A percentile compares a stretch with the other conserved stretches of the same genome.
phyloP scores from a whole-genome alignment of 2,113 vertebrate genomes.

The Stomatorhinus ivindoensis region DNA sequence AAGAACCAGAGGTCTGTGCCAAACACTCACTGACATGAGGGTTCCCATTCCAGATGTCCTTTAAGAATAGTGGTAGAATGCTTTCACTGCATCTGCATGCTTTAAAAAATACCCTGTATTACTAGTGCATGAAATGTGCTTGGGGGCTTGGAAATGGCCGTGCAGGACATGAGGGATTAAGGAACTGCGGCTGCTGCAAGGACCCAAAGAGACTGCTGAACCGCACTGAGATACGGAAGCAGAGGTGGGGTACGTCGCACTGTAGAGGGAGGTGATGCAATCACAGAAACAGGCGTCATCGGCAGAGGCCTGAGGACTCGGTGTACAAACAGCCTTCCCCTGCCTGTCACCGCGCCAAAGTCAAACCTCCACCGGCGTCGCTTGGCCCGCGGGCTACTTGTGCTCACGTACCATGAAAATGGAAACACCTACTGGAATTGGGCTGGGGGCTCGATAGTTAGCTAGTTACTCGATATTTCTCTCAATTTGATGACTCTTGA shows the following conservation, averaged over 20 bases:
- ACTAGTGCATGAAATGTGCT: slow-evolving; percentile 38
- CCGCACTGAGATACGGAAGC: background rate
- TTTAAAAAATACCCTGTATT: slow-evolving; percentile 66
- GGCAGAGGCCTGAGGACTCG: background rate
- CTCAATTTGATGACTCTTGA: background rate
- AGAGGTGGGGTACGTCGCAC: background rate
- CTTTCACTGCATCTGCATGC: slow-evolving; percentile 46
- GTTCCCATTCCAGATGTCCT: slow-evolving; percentile 23
- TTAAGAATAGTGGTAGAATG: slow-evolving; percentile 42
- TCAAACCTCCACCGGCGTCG: background rate
- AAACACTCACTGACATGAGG: slow-evolving; percentile 20
- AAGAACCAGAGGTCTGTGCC: background rate
- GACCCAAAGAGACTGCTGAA: background rate
- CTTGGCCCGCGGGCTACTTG: background rate
- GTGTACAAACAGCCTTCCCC: background rate
- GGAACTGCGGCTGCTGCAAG: background rate
- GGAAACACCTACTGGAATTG: background rate
- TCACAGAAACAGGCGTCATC: background rate
- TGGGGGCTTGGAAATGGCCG: background rate
- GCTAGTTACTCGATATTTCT: background rate
- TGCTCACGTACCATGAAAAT: slow-evolving; percentile 21
- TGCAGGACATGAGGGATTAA: background rate
- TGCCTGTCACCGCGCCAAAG: background rate
- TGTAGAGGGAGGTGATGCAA: background rate
- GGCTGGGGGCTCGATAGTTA: background rate